A percentile compares a stretch with the other conserved stretches of the same genome.
Evolutionary conservation across 2,113 vertebrate species (phyloP).

Genomic region (Lepus americanus): DNA sequence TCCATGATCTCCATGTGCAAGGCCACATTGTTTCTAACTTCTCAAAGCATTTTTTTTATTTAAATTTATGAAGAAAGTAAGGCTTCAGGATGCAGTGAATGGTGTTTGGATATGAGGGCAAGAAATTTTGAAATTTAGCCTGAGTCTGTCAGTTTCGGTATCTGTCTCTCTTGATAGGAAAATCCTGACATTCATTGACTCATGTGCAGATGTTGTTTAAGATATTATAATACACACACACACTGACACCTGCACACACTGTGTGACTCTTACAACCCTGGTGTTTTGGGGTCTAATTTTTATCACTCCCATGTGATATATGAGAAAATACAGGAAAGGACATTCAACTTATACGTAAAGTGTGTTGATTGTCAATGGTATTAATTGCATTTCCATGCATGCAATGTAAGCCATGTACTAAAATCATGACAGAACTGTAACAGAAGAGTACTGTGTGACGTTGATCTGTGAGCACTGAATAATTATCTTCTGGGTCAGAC

Average conservation of each 20-base stretch:
- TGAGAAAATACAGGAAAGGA: not conserved
- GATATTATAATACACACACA: not conserved
- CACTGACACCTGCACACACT: not conserved
- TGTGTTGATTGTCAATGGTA: not conserved
- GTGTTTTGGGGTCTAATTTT: too few relatives aligned
- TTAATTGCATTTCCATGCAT: not conserved
- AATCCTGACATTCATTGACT: not conserved
- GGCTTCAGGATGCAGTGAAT: not conserved
- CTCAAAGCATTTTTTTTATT: conserved; percentile 37
- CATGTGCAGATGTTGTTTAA: not conserved
- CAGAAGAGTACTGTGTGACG: accelerated
- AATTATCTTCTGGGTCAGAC: not conserved
- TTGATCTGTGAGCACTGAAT: too few relatives aligned
- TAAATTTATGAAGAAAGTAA: not conserved
- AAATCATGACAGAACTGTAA: not conserved
- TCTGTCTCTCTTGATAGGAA: not conserved
- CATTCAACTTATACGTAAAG: not conserved
- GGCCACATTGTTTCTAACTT: not conserved
- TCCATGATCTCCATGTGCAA: conserved; percentile 37
- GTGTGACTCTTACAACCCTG: too few relatives aligned
- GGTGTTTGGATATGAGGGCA: not conserved
- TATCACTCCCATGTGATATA: not conserved
- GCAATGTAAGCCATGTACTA: not conserved
- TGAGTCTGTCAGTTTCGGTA: not conserved
- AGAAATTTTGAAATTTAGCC: not conserved